phyloP scores from a whole-genome alignment of 2,113 vertebrate species.

The Apodemus sylvaticus region DNA sequence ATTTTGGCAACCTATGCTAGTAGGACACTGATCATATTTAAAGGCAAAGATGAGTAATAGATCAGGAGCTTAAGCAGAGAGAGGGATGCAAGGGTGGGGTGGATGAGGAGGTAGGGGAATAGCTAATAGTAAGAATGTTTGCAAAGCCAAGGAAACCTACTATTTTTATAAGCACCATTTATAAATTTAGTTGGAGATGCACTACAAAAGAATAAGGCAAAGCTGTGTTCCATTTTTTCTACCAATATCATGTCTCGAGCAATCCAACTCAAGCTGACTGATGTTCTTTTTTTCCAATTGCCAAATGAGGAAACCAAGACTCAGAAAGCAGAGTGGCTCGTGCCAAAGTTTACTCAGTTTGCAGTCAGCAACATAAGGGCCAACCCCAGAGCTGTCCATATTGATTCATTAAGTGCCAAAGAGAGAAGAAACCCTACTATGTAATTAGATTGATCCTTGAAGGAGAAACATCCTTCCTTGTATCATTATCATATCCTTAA shows the following conservation, averaged over 20 bases:
- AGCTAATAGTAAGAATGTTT: not conserved
- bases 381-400: not conserved
- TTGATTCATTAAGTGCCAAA: not conserved
- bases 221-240: not conserved
- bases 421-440: not conserved
- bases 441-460: not conserved
- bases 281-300: not conserved
- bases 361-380: not conserved
- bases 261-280: not conserved
- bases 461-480: not conserved
- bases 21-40: not conserved
- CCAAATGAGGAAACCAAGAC: slow-evolving; percentile 11
- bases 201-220: not conserved
- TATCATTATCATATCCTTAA: not conserved
- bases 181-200: not conserved
- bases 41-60: not conserved
- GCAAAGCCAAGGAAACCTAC: not conserved
- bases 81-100: no score
- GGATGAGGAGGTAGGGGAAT: no score
- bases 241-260: not conserved
- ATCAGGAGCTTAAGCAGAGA: not conserved
- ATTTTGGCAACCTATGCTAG: not conserved
- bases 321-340: not conserved
- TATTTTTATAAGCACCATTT: not conserved
- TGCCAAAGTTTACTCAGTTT: not conserved